A percentile compares a stretch with the other conserved stretches of the same genome.
Evolutionary conservation across 2,797 vertebrate genomes (phyloP).

Genomic region (Notoglanidium macrostoma): DNA sequence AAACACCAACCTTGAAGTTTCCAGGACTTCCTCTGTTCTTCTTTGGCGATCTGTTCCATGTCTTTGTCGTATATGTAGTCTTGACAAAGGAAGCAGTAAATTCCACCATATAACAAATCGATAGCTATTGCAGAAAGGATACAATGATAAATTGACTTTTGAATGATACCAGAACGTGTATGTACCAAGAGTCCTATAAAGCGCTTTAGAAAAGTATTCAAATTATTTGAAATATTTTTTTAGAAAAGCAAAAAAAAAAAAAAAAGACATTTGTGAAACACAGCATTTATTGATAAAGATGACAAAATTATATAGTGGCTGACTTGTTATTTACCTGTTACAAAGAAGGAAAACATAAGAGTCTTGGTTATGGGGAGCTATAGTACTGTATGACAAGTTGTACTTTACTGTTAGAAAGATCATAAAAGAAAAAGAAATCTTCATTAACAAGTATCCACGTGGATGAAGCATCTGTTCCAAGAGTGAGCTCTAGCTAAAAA

Average conservation of each 20-base stretch:
- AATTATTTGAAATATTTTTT: too few relatives aligned
- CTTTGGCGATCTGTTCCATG: constrained; percentile 99
- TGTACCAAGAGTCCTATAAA: background rate
- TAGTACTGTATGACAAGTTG: background rate
- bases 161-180: background rate
- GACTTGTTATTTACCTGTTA: background rate
- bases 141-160: constrained; percentile 51
- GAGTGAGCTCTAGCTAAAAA: background rate
- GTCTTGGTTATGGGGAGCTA: background rate
- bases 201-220: background rate
- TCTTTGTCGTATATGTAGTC: constrained; percentile 99
- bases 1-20: constrained; percentile 92
- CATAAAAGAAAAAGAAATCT: background rate
- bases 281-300: background rate
- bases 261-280: background rate
- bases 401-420: background rate
- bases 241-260: background rate
- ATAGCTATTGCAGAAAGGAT: constrained; percentile 80
- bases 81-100: constrained; percentile 99
- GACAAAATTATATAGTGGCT: background rate
- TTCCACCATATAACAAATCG: constrained; percentile 95
- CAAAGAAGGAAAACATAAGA: background rate
- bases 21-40: constrained; percentile 98
- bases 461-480: background rate
- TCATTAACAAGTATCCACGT: background rate